Conservation (phyloP, 2,113 vertebrate genomes). For the Syrrhaptes paradoxus region DNA sequence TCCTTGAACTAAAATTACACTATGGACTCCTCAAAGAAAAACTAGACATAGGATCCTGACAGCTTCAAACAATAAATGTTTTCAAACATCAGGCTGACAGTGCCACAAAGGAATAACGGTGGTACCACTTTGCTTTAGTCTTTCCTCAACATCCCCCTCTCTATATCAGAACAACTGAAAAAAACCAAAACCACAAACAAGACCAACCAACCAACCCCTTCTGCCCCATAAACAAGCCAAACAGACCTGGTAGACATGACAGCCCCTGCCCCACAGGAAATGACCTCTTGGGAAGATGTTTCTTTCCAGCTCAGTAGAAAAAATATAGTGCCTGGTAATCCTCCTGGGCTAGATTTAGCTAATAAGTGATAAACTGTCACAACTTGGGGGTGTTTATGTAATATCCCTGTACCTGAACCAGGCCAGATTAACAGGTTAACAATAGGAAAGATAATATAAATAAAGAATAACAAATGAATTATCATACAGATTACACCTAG, state of each 20-base stretch:
- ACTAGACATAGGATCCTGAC: not conserved
- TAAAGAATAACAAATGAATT: not conserved
- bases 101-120: not conserved
- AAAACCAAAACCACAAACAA: not conserved
- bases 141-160: not conserved
- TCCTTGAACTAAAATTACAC: not conserved
- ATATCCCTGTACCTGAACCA: not conserved
- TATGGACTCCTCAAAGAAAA: not conserved
- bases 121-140: not conserved
- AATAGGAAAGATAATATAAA: not conserved
- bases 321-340: not conserved
- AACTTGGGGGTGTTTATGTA: not conserved
- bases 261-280: not conserved
- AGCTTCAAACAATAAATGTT: not conserved
- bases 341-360: not conserved
- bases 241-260: no score
- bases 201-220: rapidly evolving
- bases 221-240: not conserved
- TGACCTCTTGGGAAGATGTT: not conserved
- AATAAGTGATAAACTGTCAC: not conserved
- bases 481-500: not conserved
- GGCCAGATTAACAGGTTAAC: not conserved
- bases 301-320: not conserved
- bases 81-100: not conserved
- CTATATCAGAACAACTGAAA: not conserved